phyloP scores from a whole-genome alignment of 2,113 vertebrate genomes.

The Pycnonotus jocosus region DNA sequence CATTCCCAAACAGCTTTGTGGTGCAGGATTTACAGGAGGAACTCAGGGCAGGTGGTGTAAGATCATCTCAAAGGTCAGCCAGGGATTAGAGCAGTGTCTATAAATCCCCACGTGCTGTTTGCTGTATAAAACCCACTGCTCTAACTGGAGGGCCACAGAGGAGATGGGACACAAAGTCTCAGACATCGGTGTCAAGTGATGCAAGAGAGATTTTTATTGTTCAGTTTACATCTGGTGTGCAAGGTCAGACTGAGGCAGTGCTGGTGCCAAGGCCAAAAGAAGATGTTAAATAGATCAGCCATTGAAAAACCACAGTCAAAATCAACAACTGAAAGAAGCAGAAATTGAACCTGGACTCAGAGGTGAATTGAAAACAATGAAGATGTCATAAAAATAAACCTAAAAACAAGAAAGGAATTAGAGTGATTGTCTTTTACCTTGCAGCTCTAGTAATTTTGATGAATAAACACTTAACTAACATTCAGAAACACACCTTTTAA shows the following conservation, averaged over 20 bases:
- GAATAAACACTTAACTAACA: background rate
- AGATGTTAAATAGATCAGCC: background rate
- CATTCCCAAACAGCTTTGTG: background rate
- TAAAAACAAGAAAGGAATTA: background rate
- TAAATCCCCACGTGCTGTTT: background rate
- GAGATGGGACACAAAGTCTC: background rate
- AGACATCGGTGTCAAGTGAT: background rate
- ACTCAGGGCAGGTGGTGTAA: background rate
- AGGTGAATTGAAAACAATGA: background rate
- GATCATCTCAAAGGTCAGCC: background rate
- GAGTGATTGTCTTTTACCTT: background rate
- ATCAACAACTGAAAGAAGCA: background rate
- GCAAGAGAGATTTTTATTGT: background rate
- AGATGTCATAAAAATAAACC: background rate
- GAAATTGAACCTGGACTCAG: background rate
- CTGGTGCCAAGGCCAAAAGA: background rate
- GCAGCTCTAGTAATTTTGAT: background rate
- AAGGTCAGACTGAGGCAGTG: background rate
- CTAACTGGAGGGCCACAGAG: background rate
- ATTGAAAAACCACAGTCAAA: fast-evolving
- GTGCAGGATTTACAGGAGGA: background rate
- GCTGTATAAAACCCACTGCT: background rate
- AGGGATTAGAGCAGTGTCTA: background rate
- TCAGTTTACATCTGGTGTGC: background rate
- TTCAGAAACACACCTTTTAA: fast-evolving